Evolutionary conservation across 2,797 vertebrate species (phyloP).

Genomic region (Sitta carolinensis): DNA sequence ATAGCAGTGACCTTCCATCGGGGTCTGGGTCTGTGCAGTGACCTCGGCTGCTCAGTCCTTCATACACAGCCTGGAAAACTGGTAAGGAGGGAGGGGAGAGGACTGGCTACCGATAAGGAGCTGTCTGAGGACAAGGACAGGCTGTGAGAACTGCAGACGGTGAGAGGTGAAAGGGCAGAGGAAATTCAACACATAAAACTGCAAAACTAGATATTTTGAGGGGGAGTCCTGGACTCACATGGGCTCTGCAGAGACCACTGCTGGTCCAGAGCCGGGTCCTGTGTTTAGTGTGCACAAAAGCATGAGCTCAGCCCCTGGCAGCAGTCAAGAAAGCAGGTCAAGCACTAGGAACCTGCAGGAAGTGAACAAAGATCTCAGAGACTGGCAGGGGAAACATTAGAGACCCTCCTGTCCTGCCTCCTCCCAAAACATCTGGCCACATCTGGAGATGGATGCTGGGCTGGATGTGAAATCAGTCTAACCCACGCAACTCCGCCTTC

Average conservation of each 20-base stretch:
- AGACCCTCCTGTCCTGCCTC: neutral
- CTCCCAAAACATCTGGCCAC: neutral
- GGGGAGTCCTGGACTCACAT: accelerated
- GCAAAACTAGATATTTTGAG: neutral
- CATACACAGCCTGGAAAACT: neutral
- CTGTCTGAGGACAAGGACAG: neutral
- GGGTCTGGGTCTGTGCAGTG: neutral
- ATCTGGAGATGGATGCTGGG: neutral
- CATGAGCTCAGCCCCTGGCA: accelerated
- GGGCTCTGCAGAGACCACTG: neutral
- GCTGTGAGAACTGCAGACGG: neutral
- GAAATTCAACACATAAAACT: neutral
- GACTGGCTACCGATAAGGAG: neutral
- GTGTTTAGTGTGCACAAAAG: neutral
- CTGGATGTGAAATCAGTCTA: neutral
- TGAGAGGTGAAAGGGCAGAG: neutral
- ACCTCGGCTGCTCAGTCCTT: neutral
- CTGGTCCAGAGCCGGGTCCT: accelerated
- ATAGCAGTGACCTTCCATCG: neutral
- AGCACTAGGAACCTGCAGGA: neutral
- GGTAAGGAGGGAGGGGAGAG: neutral
- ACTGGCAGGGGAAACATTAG: neutral
- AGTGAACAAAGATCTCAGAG: neutral
- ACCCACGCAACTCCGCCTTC: neutral
- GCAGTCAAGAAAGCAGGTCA: neutral